Conservation (phyloP, 1,140 invertebrate genomes). For the Anastrepha ludens region DNA sequence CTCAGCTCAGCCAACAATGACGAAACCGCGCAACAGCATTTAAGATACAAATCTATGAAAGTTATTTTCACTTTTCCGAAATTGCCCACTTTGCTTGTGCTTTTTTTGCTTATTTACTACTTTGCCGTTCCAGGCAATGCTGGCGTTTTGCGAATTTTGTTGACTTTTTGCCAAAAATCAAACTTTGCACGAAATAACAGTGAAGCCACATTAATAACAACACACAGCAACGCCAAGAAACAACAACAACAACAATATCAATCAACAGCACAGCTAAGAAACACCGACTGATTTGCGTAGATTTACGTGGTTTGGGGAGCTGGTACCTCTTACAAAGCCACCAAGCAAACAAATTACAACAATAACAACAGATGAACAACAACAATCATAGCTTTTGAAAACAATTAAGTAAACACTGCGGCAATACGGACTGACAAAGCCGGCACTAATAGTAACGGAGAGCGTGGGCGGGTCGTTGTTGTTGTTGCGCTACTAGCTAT, state of each 20-base stretch:
- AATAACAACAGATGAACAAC: not conserved
- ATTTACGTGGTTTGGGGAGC: slow-evolving; percentile 8
- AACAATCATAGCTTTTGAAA: slow-evolving; percentile 21
- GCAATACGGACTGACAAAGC: not conserved
- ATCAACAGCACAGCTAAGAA: not conserved
- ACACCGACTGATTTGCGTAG: slow-evolving; percentile 30
- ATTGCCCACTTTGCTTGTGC: no score
- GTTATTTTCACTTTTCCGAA: slow-evolving; percentile 5
- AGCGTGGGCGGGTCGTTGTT: not conserved
- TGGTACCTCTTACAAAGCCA: not conserved
- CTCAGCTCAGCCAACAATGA: not conserved
- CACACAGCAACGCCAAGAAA: not conserved
- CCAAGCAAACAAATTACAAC: slow-evolving; percentile 18
- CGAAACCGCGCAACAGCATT: not conserved
- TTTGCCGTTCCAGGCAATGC: not conserved
- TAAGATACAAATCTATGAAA: slow-evolving; percentile 41
- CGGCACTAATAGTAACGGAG: not conserved
- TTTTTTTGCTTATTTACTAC: no score
- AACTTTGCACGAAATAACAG: not conserved
- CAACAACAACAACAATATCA: not conserved
- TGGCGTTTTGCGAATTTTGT: not conserved
- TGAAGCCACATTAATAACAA: not conserved
- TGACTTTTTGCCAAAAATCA: slow-evolving; percentile 6
- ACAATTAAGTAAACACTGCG: slow-evolving; percentile 33
- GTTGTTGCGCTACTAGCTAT: not conserved